phyloP scores from a whole-genome alignment of 2,888 invertebrate genomes.

The Penaeus monodon region DNA sequence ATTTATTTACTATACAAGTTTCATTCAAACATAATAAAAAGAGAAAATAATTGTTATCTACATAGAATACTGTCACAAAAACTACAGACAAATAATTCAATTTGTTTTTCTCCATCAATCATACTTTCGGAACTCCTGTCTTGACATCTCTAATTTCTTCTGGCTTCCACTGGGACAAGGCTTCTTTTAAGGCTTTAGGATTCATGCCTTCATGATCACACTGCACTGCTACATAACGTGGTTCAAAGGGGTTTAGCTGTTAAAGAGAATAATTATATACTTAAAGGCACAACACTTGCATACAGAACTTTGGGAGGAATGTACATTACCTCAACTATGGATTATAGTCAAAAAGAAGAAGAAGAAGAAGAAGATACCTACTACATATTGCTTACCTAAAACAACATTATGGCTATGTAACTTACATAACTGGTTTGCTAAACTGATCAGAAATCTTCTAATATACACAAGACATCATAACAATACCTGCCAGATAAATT shows the following conservation, averaged over 20 bases:
- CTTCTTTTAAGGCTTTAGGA: constrained; percentile 74
- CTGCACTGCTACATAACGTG: constrained; percentile 78
- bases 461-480: no score
- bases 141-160: constrained; percentile 32
- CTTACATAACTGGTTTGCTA: no score
- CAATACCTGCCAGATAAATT: no score
- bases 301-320: neutral
- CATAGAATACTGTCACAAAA: no score
- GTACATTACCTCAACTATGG: neutral
- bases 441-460: no score
- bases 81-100: no score
- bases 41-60: no score
- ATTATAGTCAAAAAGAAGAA: neutral
- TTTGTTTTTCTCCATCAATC: neutral
- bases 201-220: constrained; percentile 80
- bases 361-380: neutral
- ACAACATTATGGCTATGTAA: no score
- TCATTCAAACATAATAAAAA: neutral
- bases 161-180: constrained; percentile 42
- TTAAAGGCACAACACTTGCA: neutral
- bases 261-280: constrained; percentile 15
- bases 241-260: constrained; percentile 75
- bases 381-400: neutral
- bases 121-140: constrained; percentile 45
- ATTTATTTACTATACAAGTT: neutral